A percentile compares a stretch with the other conserved stretches of the same genome.
phyloP scores from a whole-genome alignment of 2,797 vertebrate genomes.

The Tinamus major region DNA sequence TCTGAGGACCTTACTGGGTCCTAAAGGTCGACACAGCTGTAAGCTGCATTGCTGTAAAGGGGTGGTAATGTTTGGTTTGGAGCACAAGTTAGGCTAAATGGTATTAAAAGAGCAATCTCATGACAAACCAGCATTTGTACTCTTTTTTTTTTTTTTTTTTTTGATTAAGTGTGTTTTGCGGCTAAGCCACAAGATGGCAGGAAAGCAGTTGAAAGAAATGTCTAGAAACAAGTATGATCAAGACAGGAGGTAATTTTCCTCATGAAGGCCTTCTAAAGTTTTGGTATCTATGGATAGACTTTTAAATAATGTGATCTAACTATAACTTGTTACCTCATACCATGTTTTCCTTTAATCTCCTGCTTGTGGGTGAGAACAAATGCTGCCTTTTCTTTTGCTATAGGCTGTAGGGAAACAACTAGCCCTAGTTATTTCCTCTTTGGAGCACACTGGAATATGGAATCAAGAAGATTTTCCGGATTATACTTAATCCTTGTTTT shows the following conservation, averaged over 20 bases:
- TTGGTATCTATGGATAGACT: not conserved
- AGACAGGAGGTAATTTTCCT: not conserved
- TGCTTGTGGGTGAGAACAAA: not conserved
- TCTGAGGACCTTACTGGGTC: not conserved
- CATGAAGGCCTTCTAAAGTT: not conserved
- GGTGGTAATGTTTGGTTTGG: not conserved
- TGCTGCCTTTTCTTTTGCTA: not conserved
- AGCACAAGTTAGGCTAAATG: not conserved
- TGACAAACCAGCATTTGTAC: not conserved
- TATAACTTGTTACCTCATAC: accelerated
- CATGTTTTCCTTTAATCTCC: not conserved
- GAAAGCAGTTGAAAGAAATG: not conserved
- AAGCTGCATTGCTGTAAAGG: not conserved
- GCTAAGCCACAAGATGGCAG: constrained; percentile 64
- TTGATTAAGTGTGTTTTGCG: not conserved
- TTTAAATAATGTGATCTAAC: not conserved
- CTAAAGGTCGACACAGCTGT: not conserved
- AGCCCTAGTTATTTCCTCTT: not conserved
- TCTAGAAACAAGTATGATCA: accelerated
- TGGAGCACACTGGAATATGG: not conserved
- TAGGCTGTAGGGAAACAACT: not conserved
- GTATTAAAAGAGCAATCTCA: not conserved
- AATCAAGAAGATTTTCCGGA: not conserved
- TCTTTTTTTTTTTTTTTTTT: not conserved
- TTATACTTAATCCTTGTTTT: accelerated